Conservation (phyloP, 2,888 invertebrate genomes). For the Watsonalla cultraria region DNA sequence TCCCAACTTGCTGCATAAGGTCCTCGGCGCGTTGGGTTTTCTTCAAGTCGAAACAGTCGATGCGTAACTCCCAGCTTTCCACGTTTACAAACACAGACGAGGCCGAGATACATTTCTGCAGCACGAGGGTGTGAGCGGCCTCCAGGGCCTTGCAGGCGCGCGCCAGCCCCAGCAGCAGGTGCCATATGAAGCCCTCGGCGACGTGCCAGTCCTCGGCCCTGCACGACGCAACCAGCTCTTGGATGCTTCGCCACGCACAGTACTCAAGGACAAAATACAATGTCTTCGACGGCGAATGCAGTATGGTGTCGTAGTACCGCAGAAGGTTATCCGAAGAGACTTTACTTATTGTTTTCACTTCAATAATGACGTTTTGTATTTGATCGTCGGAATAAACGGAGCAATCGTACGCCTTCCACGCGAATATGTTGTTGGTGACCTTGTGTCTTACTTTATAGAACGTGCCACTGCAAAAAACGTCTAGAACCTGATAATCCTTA, state of each 20-base stretch:
- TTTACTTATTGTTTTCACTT: slow-evolving; percentile 64
- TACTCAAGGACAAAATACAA: slow-evolving; percentile 71
- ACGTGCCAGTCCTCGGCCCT: slow-evolving; percentile 48
- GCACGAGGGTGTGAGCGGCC: slow-evolving; percentile 38
- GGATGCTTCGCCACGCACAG: slow-evolving; percentile 57
- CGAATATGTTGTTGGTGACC: slow-evolving; percentile 71
- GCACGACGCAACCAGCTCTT: slow-evolving; percentile 51
- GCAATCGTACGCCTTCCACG: slow-evolving; percentile 73
- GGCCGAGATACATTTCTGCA: slow-evolving; percentile 50
- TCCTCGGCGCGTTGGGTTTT: slow-evolving; percentile 15
- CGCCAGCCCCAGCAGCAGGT: slow-evolving; percentile 57
- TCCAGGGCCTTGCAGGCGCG: slow-evolving; percentile 49
- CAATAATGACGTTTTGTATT: slow-evolving; percentile 62
- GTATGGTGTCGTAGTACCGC: slow-evolving; percentile 66
- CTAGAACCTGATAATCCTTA: slow-evolving; percentile 72
- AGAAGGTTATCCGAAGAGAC: slow-evolving; percentile 53
- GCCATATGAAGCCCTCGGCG: slow-evolving; percentile 65
- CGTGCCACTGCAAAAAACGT: slow-evolving; percentile 68
- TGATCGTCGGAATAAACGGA: slow-evolving; percentile 60
- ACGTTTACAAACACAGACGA: slow-evolving; percentile 53
- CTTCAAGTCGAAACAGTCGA: slow-evolving; percentile 60
- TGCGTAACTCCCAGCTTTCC: slow-evolving; percentile 47
- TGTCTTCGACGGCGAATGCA: slow-evolving; percentile 67
- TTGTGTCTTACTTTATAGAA: slow-evolving; percentile 76
- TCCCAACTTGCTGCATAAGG: slow-evolving; percentile 54